Evolutionary conservation across 1,140 invertebrate genomes (phyloP), one percentile per base, ranked within the genome.

Genomic region (Oryzaephilus surinamensis): DNA sequence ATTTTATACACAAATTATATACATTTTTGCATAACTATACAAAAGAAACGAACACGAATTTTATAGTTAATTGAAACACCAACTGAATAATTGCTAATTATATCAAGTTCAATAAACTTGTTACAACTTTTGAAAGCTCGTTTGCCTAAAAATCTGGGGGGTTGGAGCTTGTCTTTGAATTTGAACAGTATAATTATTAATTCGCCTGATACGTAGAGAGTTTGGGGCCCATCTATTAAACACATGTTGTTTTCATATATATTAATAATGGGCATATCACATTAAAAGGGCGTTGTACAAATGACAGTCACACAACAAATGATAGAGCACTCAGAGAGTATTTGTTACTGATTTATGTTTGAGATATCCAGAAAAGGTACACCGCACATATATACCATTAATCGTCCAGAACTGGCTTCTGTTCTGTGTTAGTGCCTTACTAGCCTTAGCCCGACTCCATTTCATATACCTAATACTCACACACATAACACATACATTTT

Each of bases 331-430:
- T n/a, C n/a, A n/a, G n/a, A n/a, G n/a, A 43, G 42, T 48, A 49
- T 54, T 54, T 54, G 52, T 50, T 46, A 48, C 50, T 54, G 52
- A 54, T 54, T 54, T 54, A 54, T 54, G 50, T 52, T 33, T 38
- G 52, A 51, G 49, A 53, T 53, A 53, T 53, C 46, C 45, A 52
- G 50, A 52, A 50, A 52, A 55, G 52, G 52, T 55, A 52, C 48
- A 47, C 52, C 52, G 50, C 50, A 52, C 48, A n/a, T n/a, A n/a
- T n/a, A n/a, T n/a, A 51, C 50, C 50, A 55, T 55, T 52, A 55
- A 55, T 55, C 50, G 42, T 49, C 34, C 32, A 38, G 29, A 26
- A 43, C 41, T 47, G 49, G 49, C 49, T 51, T 48, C 49, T 48
- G 49, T 48, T 36, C 32, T 42, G 33, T 46, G 31, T n/a, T 19